These are phyloP conservation scores for Aleiodes testaceus DNA, from an alignment of 2,888 invertebrate genomes.

Conservation along the genomic window DNA sequence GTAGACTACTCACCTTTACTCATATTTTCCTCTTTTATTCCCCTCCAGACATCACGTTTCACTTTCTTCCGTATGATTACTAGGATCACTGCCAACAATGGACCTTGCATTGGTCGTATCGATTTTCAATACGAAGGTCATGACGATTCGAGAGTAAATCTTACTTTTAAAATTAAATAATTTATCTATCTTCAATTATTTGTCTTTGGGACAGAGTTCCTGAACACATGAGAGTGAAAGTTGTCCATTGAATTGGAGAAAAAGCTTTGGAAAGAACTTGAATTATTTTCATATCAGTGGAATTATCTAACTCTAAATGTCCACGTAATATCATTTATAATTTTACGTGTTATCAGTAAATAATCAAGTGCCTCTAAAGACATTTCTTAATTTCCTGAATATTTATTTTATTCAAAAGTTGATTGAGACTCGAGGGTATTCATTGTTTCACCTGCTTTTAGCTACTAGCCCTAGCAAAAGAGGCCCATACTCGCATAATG, in stretches of 20 bases:
- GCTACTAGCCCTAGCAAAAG: conserved; percentile 4
- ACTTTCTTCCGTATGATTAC: conserved; percentile 17
- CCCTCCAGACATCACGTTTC: conserved; percentile 17
- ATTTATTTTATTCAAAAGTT: too few relatives aligned
- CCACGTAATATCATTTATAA: conserved; percentile 3
- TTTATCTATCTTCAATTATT: background rate
- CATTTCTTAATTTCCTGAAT: too few relatives aligned
- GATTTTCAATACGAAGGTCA: conserved; percentile 17
- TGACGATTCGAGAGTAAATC: background rate
- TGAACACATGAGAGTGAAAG: conserved; percentile 22
- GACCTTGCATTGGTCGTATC: conserved; percentile 2
- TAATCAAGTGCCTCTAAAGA: too few relatives aligned
- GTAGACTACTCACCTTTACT: conserved; percentile 1
- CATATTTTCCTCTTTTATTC: conserved; percentile 1
- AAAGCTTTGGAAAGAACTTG: background rate
- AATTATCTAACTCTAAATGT: conserved; percentile 13
- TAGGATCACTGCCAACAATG: conserved; percentile 19
- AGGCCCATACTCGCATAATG: conserved; percentile 7
- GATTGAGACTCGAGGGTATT: too few relatives aligned
- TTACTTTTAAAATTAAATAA: background rate
- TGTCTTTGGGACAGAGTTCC: background rate
- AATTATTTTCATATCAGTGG: conserved; percentile 3
- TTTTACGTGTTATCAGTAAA: too few relatives aligned
- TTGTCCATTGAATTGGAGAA: conserved; percentile 8
- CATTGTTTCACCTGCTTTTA: background rate